Evolutionary conservation across 1,140 invertebrate species (phyloP), one percentile per base, ranked within the genome.

Genomic region (Zophobas morio): DNA sequence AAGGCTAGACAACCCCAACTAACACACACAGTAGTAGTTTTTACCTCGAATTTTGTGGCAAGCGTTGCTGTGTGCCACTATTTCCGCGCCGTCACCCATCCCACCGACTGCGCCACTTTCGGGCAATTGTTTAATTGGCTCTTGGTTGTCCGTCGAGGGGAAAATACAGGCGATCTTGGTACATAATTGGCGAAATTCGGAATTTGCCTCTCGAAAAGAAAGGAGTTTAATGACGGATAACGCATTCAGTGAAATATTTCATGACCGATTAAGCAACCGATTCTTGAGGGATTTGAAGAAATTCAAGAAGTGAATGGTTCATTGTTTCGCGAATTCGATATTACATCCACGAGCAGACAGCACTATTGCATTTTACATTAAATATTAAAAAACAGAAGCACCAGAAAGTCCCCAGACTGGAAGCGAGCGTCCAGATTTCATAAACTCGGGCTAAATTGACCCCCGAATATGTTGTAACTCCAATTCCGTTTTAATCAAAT

Each of bases 401-500:
- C 8, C 42, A 4, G 8, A 4, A 46, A 46, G 8, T 46, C 42
- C 8, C 3, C 3, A 46, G 42, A 4, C 3, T 8, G 42, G 20
- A 20, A 20, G 20, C 20, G 42, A 46, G 42, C 42, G 6, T 46
- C 42, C 42, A 46, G 3, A 4, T 46, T 46, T 46, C 6, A 3
- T 46, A 8, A 46, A 66, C 1, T 66, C 20, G 1, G 32, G 39
- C 20, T 66, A 40, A 66, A 66, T 32, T 66, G 39, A 42, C 2
- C 60, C 1, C 8, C 3, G 2, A 66, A 42, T 36, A 60, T 60
- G n/a, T 40, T 66, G 60, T 66, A 32, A 37, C 20, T 66, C 39
- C n/a, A 36, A 60, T 60, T 35, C 34, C 8, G 0, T 60, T 39
- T 60, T 60, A 60, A 60, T 60, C 56, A 60, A 66, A 66, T 39